A percentile compares a stretch with the other conserved stretches of the same genome.
These are phyloP conservation scores for Octodon degus DNA, from an alignment of 2,113 vertebrate species.

Conservation along the genomic window DNA sequence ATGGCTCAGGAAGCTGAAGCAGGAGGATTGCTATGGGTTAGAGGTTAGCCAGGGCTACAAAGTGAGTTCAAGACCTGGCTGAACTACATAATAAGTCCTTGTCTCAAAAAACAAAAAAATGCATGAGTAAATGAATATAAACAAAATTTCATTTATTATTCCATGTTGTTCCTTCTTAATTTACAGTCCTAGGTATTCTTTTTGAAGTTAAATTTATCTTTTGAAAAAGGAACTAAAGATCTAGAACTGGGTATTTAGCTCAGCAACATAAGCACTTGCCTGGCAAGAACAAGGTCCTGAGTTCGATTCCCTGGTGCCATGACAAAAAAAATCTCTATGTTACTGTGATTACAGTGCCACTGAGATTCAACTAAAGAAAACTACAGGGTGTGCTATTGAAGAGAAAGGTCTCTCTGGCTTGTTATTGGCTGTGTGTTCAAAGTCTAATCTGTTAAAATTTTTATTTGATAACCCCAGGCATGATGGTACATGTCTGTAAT, in stretches of 20 bases:
- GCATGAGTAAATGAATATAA: constrained; percentile 50
- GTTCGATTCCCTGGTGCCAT: too few species aligned
- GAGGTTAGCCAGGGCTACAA: not conserved
- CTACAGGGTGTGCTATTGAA: not conserved
- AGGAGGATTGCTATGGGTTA: not conserved
- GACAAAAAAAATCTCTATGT: not conserved
- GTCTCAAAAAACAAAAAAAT: not conserved
- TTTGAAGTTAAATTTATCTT: constrained; percentile 43
- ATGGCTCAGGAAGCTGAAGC: not conserved
- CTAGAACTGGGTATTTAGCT: too few species aligned
- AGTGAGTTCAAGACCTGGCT: not conserved
- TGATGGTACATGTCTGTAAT: not conserved
- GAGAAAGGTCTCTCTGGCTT: not conserved
- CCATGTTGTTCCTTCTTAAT: constrained; percentile 21
- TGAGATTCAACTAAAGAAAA: not conserved
- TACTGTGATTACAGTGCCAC: constrained; percentile 9
- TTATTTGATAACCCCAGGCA: not conserved
- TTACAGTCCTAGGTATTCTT: constrained; percentile 40
- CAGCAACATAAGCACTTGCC: too few species aligned
- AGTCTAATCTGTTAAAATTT: not conserved
- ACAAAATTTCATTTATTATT: constrained; percentile 46
- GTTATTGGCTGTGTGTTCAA: constrained; percentile 7
- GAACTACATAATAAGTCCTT: not conserved
- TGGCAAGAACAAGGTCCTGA: too few species aligned
- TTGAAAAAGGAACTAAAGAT: not conserved